Conservation (phyloP, 2,797 vertebrate species). For the Danio albolineatus region DNA sequence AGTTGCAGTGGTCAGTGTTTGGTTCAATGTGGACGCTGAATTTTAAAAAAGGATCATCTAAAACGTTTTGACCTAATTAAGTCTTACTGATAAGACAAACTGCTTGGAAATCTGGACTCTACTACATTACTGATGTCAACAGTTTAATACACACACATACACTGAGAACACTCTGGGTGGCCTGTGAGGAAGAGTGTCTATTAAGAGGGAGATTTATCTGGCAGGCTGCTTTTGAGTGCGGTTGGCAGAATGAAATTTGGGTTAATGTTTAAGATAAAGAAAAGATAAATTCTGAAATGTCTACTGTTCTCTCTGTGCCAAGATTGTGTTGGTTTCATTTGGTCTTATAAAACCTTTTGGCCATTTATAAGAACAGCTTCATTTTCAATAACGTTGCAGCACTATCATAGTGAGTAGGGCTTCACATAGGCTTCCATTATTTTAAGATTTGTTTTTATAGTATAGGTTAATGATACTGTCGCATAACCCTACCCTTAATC, state of each 20-base stretch:
- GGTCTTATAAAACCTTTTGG: no score
- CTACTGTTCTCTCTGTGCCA: no score
- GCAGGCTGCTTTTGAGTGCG: not conserved
- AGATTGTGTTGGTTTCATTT: no score
- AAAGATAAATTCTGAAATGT: not conserved
- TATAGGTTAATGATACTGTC: no score
- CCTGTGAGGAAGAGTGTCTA: slow-evolving; percentile 6
- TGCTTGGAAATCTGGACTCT: slow-evolving; percentile 15
- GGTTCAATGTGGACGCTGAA: not conserved
- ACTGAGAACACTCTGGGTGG: not conserved
- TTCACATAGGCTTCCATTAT: no score
- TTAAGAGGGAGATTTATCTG: slow-evolving; percentile 22
- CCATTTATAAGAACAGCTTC: no score
- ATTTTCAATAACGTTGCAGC: no score
- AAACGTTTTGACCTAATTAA: slow-evolving; percentile 3
- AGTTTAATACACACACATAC: slow-evolving; percentile 16
- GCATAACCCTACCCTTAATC: no score
- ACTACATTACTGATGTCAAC: not conserved
- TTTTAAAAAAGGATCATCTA: not conserved
- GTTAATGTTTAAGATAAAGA: not conserved
- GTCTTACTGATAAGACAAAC: slow-evolving; percentile 10
- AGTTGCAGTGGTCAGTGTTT: not conserved
- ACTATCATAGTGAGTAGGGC: no score
- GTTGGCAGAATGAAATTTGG: not conserved
- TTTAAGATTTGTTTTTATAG: no score